phyloP scores from a whole-genome alignment of 2,888 invertebrate genomes.

The Philereme transversata region DNA sequence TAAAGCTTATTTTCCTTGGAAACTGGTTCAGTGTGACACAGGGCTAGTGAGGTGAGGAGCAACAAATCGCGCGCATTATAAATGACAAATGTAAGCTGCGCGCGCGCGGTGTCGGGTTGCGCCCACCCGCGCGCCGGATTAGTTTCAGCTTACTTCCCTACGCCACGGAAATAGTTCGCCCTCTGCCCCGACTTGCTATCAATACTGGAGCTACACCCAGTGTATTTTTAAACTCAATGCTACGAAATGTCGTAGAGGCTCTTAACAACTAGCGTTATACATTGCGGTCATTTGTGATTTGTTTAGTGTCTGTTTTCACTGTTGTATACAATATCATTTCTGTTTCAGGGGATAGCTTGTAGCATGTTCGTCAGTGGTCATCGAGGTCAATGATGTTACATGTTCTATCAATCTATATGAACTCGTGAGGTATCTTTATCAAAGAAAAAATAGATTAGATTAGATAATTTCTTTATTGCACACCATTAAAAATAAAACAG shows the following conservation, averaged over 20 bases:
- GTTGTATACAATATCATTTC: too few species aligned
- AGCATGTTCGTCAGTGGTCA: too few species aligned
- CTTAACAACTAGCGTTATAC: too few species aligned
- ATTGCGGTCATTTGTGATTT: neutral
- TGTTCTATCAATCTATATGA: too few species aligned
- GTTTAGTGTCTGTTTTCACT: neutral
- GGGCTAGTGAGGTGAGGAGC: constrained; percentile 64
- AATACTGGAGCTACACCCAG: constrained; percentile 48
- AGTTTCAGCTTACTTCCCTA: constrained; percentile 79
- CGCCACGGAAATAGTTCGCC: constrained; percentile 64
- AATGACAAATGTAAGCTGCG: constrained; percentile 82
- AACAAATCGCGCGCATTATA: constrained; percentile 84
- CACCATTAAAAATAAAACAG: too few species aligned
- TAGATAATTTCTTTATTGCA: too few species aligned
- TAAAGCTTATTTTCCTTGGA: constrained; percentile 2
- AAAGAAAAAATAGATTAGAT: too few species aligned
- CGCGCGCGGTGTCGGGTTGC: constrained; percentile 77
- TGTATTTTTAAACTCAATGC: constrained; percentile 19
- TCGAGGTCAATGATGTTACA: too few species aligned
- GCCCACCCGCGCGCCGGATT: constrained; percentile 79
- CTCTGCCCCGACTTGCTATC: constrained; percentile 72
- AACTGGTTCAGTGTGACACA: constrained; percentile 9
- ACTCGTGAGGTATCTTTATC: too few species aligned
- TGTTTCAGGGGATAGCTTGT: too few species aligned
- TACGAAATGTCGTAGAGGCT: constrained; percentile 8